Conservation (phyloP, 1,140 invertebrate genomes). For the Trigoniulus corallinus region DNA sequence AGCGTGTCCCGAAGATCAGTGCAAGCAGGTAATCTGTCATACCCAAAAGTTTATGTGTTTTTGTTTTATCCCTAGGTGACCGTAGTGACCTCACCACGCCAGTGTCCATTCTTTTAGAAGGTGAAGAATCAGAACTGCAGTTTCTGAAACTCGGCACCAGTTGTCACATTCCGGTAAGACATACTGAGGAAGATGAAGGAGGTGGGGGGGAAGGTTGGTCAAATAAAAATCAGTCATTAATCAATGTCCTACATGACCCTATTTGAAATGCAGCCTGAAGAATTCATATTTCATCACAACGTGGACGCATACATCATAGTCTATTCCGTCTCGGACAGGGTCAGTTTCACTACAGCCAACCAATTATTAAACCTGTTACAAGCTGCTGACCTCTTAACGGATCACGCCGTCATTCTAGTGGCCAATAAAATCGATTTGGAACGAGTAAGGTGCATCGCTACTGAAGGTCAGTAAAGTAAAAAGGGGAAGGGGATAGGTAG, state of each 20-base stretch:
- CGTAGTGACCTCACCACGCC: too few relatives aligned
- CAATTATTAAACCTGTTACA: constrained; percentile 52
- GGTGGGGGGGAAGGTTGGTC: not conserved
- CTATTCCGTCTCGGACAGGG: constrained; percentile 78
- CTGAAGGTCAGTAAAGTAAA: constrained; percentile 49
- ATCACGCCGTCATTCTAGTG: constrained; percentile 65
- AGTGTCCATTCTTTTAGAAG: constrained; percentile 77
- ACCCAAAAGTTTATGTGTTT: too few relatives aligned
- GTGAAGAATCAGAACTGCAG: constrained; percentile 71
- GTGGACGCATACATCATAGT: constrained; percentile 75
- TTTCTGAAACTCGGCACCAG: constrained; percentile 48
- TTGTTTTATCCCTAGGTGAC: too few relatives aligned
- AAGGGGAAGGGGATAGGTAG: not conserved
- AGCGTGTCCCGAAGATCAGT: too few relatives aligned
- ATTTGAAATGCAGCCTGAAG: constrained; percentile 40
- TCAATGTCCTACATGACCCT: not conserved
- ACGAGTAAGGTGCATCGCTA: constrained; percentile 65
- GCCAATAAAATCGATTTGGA: constrained; percentile 95
- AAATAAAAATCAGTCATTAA: not conserved
- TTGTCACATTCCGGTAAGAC: constrained; percentile 22
- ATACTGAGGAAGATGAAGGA: not conserved
- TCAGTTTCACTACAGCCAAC: constrained; percentile 66
- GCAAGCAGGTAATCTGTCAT: too few relatives aligned
- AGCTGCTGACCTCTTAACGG: constrained; percentile 52
- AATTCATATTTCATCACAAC: constrained; percentile 41